Evolutionary conservation across 2,113 vertebrate species (phyloP).

Genomic region (Andinoacara biseriatus): DNA sequence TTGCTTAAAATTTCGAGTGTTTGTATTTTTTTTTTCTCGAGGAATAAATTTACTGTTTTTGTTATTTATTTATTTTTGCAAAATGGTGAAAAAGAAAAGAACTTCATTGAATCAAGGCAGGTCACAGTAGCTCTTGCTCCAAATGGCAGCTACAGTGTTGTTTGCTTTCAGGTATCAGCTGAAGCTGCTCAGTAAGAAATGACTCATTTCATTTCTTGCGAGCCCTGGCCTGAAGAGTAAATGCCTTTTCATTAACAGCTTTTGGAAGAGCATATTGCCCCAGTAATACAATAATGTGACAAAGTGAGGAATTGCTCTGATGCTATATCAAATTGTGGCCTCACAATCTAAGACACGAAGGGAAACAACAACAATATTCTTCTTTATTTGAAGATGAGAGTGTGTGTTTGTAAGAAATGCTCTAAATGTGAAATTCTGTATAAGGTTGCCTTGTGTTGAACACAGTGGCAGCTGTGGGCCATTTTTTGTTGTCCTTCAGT

Average conservation of each 20-base stretch:
- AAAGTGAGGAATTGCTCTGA: slow-evolving; percentile 37
- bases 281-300: slow-evolving; percentile 26
- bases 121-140: slow-evolving; percentile 6
- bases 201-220: background rate
- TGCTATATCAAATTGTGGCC: slow-evolving; percentile 10
- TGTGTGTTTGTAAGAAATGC: slow-evolving; percentile 26
- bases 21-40: background rate
- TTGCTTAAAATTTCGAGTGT: background rate
- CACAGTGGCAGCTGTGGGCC: background rate
- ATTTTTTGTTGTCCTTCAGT: background rate
- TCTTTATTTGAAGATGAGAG: slow-evolving; percentile 23
- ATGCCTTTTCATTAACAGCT: slow-evolving; percentile 41
- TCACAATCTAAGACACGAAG: slow-evolving; percentile 1
- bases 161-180: slow-evolving; percentile 4
- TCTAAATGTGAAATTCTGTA: slow-evolving; percentile 5
- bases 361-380: slow-evolving; percentile 10
- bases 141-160: slow-evolving; percentile 20
- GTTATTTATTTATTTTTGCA: background rate
- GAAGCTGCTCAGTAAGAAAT: background rate
- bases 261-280: slow-evolving; percentile 5
- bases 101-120: background rate
- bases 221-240: slow-evolving; percentile 30
- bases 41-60: slow-evolving; percentile 7
- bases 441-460: background rate
- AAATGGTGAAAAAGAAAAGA: slow-evolving; percentile 26